Conservation (phyloP, 2,113 vertebrate species). For the Tichodroma muraria region DNA sequence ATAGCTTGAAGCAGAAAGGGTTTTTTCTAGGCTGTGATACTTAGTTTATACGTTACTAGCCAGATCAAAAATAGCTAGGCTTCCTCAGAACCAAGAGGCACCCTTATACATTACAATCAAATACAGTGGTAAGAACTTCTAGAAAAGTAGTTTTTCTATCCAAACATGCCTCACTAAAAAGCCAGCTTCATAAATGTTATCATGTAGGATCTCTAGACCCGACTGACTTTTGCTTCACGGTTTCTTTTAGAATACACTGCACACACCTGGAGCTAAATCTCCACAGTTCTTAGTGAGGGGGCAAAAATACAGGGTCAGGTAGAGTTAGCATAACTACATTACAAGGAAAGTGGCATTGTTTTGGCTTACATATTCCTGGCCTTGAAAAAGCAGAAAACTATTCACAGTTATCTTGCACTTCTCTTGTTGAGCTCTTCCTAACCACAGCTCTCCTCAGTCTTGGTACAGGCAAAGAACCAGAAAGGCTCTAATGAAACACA, state of each 20-base stretch:
- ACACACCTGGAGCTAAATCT: neutral
- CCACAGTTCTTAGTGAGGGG: fast-evolving
- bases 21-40: neutral
- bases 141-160: neutral
- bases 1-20: neutral
- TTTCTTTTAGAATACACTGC: neutral
- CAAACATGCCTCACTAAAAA: neutral
- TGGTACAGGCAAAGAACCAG: fast-evolving
- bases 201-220: neutral
- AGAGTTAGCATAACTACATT: neutral
- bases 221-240: neutral
- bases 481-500: neutral
- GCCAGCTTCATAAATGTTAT: neutral
- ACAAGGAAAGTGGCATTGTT: neutral
- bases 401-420: neutral
- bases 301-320: neutral
- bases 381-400: neutral
- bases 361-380: neutral
- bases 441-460: neutral
- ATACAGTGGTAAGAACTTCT: neutral
- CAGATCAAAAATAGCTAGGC: neutral
- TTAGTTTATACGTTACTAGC: neutral
- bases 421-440: neutral
- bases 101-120: neutral
- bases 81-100: neutral